These are phyloP conservation scores for Pipistrellus nathusii DNA, from an alignment of 2,797 vertebrate species.

Conservation along the genomic window DNA sequence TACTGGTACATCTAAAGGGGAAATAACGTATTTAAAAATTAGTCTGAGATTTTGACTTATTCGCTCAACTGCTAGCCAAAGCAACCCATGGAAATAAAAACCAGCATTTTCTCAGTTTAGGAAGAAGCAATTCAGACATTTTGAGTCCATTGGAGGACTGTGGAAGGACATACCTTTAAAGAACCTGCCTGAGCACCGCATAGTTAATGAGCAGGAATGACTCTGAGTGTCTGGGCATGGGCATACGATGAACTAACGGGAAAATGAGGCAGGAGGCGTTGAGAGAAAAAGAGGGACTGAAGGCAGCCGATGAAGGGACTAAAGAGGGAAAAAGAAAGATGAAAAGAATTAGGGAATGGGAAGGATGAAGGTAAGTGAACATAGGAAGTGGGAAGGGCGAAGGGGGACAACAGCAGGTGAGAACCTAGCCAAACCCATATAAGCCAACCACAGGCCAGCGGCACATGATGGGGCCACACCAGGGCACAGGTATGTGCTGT, in stretches of 20 bases:
- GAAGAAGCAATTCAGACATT: not conserved
- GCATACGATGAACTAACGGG: not conserved
- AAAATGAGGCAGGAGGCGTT: not conserved
- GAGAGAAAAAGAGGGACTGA: not conserved
- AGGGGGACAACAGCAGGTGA: not conserved
- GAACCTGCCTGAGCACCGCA: not conserved
- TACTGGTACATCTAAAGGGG: constrained; percentile 4
- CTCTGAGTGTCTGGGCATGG: not conserved
- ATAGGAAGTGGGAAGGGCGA: not conserved
- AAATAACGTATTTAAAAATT: not conserved
- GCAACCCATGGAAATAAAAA: not conserved
- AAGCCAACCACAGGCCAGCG: not conserved
- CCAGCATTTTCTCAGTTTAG: not conserved
- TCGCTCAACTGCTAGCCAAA: not conserved
- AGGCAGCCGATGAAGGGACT: not conserved
- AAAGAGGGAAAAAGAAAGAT: not conserved
- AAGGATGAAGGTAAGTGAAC: not conserved
- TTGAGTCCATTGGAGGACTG: not conserved
- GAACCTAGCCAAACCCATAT: not conserved
- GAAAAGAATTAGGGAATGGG: not conserved
- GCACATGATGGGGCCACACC: accelerated
- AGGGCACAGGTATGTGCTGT: not conserved
- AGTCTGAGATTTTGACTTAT: not conserved
- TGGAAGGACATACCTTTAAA: not conserved
- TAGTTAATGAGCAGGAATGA: constrained; percentile 1